Evolutionary conservation across 2,113 vertebrate species (phyloP), one percentile per base, ranked within the genome.

Genomic region (Dromaius novaehollandiae): DNA sequence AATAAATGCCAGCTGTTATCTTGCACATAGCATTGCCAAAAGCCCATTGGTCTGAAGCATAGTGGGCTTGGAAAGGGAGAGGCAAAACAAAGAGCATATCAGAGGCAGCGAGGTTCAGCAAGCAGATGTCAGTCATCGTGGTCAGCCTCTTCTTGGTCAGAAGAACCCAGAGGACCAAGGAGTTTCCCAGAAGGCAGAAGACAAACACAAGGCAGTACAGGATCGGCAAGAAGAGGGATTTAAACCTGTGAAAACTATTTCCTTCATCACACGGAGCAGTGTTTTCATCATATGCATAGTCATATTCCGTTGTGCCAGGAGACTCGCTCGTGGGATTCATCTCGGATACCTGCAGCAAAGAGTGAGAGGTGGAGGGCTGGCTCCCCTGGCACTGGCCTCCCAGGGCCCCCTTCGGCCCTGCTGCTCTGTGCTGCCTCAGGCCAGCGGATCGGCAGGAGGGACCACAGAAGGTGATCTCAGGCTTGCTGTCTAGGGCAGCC

Each of bases 41-140:
- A 79, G 93, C 19, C 99, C 99, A 99, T 48, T 98, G 85, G 26
- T 98, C 78, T 17, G 63, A 26, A 6, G 98, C 98, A 0, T 98
- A 98, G 90, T 99, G 97, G 40, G 98, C 99, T 86, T 99, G 98
- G 93, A 99, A 98, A 5, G 99, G 99, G 17, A 99, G 97, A 2
- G 98, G 97, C 40, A 98, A 83, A 13, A 99, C 92, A 1, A 99
- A 97, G 30, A 99, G 98, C 24, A 99, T 97, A 95, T 99, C 99
- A 0, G 99, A 98, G 4, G 98, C 24, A 48, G 99, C 98, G 18
- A 99, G 79, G 96, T 99, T 99, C 71, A 99, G 86, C 71, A 99
- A 98, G 96, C 98, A 99, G 90, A 99, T 98, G 48, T 99, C 99
- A 0, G 99, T 99, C 98, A 99, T 98, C 14, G 97, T 98, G 3